Evolutionary conservation across 2,113 vertebrate species (phyloP), one percentile per base, ranked within the genome.

Genomic region (Sinocyclocheilus anshuiensis): DNA sequence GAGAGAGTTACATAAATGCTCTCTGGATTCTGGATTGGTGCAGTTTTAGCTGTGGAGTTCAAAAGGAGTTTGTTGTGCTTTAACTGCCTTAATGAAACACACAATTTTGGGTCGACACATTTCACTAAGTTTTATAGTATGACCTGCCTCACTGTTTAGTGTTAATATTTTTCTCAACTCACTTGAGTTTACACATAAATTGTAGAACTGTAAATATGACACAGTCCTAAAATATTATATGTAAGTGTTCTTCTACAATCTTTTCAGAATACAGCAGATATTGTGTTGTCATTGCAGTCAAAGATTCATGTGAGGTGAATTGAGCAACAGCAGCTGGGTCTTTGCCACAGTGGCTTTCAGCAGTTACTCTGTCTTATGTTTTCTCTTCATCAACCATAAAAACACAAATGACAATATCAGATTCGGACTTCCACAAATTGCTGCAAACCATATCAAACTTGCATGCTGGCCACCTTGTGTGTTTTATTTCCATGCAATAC

Each of bases 1-100:
- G 87, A 88, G 75, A 87, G 61, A 84, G 86, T 83, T 78, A 85
- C 53, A 71, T 89, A 83, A 83, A 85, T 83, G 55, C 42, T 79
- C 71, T 86, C 57, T 79, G 11, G 65, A 20, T 59, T 77, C 50
- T 85, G 83, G 57, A 75, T 33, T 65, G 77, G 36, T 69, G 77
- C 77, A 6, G 55, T 22, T 36, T 67, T 71, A 57, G 63, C 81
- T 78, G 11, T 36, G 75, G 72, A 86, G 83, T 89, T 82, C 77
- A 82, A 36, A 29, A 39, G 20, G 81, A 45, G 72, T n/a, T 77
- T 63, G 36, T 86, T 83, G 59, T 8, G 24, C 57, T 83, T 53
- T 76, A 18, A 26, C 22, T 65, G 36, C 22, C 33, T 81, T 81
- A 48, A 45, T 81, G 59, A 67, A 67, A 65, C 33, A 59, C 53